A percentile compares a stretch with the other conserved stretches of the same genome.
Conservation (phyloP, 2,797 vertebrate genomes). For the Danio tinwini region DNA sequence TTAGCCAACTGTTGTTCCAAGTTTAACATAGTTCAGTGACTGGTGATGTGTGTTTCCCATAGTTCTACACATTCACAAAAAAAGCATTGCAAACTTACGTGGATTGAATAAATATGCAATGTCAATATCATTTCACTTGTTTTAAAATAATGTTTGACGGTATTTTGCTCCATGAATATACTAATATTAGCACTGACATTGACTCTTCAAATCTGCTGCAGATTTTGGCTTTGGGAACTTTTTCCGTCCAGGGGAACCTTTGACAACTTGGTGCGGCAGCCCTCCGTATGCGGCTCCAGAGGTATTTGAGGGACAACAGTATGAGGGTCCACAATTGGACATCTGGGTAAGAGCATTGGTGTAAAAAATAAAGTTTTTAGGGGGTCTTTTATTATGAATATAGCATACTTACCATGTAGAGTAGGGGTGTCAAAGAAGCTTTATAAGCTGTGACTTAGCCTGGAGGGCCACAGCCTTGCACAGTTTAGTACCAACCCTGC, state of each 20-base stretch:
- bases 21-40: too few relatives aligned
- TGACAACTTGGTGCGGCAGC: constrained; percentile 97
- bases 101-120: not conserved
- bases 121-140: too few relatives aligned
- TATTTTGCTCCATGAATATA: not conserved
- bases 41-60: too few relatives aligned
- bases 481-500: too few relatives aligned
- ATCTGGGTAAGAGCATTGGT: constrained; percentile 87
- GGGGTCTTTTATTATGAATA: too few relatives aligned
- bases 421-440: too few relatives aligned
- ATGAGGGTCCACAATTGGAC: constrained; percentile 97
- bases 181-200: not conserved
- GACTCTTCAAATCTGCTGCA: constrained; percentile 64
- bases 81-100: not conserved
- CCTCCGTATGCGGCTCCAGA: constrained; percentile 97
- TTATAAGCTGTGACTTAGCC: too few relatives aligned
- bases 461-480: too few relatives aligned
- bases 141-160: too few relatives aligned
- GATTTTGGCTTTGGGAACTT: constrained; percentile 99
- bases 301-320: constrained; percentile 97
- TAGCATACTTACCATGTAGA: too few relatives aligned
- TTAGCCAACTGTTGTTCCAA: not conserved
- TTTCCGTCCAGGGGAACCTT: constrained; percentile 92
- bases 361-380: too few relatives aligned
- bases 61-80: too few relatives aligned